These are phyloP conservation scores for Anguilla pacifica DNA, from an alignment of 2,797 vertebrate species.

Conservation along the genomic window DNA sequence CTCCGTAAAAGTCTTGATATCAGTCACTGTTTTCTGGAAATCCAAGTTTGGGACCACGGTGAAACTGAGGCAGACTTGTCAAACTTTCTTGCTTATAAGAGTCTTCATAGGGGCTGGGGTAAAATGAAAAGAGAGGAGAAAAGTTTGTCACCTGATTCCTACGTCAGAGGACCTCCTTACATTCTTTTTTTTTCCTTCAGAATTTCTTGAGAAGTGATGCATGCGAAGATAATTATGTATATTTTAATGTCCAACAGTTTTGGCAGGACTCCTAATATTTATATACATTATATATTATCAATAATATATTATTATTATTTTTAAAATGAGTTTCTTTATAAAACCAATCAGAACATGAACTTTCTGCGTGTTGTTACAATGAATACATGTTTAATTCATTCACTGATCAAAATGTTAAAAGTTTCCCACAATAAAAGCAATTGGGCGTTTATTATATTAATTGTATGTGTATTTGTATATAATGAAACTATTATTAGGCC, in stretches of 20 bases:
- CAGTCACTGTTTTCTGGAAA: constrained; percentile 52
- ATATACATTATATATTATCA: neutral
- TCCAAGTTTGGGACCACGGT: constrained; percentile 61
- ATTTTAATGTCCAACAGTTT: neutral
- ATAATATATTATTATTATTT: neutral
- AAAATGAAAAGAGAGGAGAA: constrained; percentile 37
- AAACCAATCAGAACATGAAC: neutral
- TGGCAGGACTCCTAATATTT: neutral
- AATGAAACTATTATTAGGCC: neutral
- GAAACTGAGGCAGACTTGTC: constrained; percentile 68
- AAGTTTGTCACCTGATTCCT: constrained; percentile 69
- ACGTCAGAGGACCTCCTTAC: constrained; percentile 61
- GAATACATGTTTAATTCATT: neutral
- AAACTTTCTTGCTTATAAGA: constrained; percentile 71
- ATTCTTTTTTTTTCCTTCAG: constrained; percentile 2
- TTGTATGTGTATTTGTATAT: neutral
- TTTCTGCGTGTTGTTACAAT: neutral
- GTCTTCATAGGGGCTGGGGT: constrained; percentile 51
- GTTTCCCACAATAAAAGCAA: neutral
- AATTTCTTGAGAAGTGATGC: constrained; percentile 25
- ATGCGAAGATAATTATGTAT: neutral
- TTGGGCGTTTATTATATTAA: neutral
- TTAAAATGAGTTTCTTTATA: neutral
- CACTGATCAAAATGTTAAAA: neutral
- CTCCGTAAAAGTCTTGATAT: constrained; percentile 48